These are phyloP conservation scores for Mobula hypostoma DNA, from an alignment of 2,113 vertebrate genomes.

Conservation along the genomic window DNA sequence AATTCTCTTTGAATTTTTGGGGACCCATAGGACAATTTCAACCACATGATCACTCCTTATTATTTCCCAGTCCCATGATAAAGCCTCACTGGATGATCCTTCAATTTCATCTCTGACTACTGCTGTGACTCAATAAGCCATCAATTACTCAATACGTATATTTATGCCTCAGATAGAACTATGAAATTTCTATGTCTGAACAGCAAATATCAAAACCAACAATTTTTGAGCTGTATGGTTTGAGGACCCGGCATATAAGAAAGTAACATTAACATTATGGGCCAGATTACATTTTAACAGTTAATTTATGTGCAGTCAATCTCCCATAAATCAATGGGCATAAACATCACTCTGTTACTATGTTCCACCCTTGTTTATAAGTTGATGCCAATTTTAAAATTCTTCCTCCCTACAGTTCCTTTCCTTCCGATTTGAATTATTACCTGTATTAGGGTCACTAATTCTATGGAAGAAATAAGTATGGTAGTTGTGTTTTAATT, in stretches of 20 bases:
- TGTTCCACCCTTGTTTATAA: neutral
- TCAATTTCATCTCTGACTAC: too few species aligned
- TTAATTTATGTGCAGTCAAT: neutral
- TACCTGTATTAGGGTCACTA: too few species aligned
- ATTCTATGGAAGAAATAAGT: too few species aligned
- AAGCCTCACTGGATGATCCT: too few species aligned
- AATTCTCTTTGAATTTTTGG: too few species aligned
- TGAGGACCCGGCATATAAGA: neutral
- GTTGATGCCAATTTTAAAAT: neutral
- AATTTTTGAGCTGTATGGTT: neutral
- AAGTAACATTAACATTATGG: neutral
- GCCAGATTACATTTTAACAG: neutral
- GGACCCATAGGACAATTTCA: too few species aligned
- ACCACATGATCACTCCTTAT: too few species aligned
- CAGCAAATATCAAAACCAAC: neutral
- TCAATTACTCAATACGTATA: neutral
- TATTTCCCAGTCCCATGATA: neutral
- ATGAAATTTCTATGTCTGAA: neutral
- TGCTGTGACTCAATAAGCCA: neutral
- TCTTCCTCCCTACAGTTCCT: neutral
- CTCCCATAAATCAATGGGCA: neutral
- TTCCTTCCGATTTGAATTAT: too few species aligned
- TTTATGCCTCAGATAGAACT: neutral
- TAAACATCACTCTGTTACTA: neutral
- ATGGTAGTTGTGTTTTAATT: too few species aligned